phyloP scores from a whole-genome alignment of 2,113 vertebrate species.

The Macquaria australasica region DNA sequence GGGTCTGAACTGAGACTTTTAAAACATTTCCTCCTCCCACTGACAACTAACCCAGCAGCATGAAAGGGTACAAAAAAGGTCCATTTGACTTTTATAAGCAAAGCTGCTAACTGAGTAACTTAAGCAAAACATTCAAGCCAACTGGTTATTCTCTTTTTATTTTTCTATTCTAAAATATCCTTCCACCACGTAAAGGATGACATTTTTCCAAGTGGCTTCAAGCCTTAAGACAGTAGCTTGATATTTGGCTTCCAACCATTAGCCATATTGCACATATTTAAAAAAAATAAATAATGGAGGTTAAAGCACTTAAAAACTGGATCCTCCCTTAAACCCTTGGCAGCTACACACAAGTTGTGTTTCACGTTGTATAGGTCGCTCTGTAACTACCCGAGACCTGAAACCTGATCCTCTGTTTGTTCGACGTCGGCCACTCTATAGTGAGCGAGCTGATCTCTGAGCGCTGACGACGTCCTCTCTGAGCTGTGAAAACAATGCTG shows the following conservation, averaged over 20 bases:
- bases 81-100: background rate
- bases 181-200: background rate
- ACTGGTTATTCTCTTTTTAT: background rate
- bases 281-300: slow-evolving; percentile 53
- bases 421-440: slow-evolving; percentile 54
- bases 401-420: slow-evolving; percentile 68
- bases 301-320: slow-evolving; percentile 55
- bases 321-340: slow-evolving; percentile 52
- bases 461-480: background rate
- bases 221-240: background rate
- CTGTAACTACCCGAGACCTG: slow-evolving; percentile 63
- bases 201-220: background rate
- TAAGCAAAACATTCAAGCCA: background rate
- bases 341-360: slow-evolving; percentile 53
- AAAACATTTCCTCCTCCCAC: slow-evolving; percentile 4
- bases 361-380: slow-evolving; percentile 65
- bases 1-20: background rate
- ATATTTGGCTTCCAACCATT: slow-evolving; percentile 25
- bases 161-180: background rate
- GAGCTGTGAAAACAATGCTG: slow-evolving; percentile 53
- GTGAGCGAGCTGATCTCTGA: slow-evolving; percentile 50
- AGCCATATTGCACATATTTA: slow-evolving; percentile 34
- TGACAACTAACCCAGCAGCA: background rate
- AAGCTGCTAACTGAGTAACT: background rate
- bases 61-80: background rate